Evolutionary conservation across 2,888 invertebrate genomes (phyloP), one percentile per base, ranked within the genome.

Genomic region (Leptopterna dolabrata): DNA sequence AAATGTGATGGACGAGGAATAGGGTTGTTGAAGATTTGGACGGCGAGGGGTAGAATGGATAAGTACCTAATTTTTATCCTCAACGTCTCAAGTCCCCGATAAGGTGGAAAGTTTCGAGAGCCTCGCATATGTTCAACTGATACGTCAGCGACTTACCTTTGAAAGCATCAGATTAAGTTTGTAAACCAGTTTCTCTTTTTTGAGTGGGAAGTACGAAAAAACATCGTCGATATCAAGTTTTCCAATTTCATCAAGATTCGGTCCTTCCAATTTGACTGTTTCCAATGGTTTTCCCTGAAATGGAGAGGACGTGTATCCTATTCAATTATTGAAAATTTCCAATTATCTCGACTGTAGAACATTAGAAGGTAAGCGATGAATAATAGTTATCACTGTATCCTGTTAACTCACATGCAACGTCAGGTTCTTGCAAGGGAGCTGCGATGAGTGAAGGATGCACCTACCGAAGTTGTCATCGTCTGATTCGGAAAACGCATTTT

Each of bases 381-480:
- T n/a, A 70, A 9, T 11, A 11, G 19, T n/a, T 70, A 70, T 70
- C 19, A 9, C n/a, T 70, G n/a, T 9, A 70, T 70, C 14, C 47
- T 13, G 11, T 47, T 14, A n/a, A 41, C 85, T 76, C 45, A 86
- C 86, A 14, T 78, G 76, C n/a, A 73, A 47, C 0, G 85, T 85
- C 73, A 85, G 19, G 51, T 93, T 91, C 51, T 93, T 91, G 91
- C 96, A 97, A 9, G 94, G 92, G 81, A 93, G 91, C 87, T 94
- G 94, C 14, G 95, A 93, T 41, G 96, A 94, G 92, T 96, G 95
- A 89, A 95, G 92, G 89, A 96, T 94, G 91, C 98, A 98, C 89
- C 96, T 94, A n/a, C 97, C 98, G 89, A 98, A 93, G 93, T 97
- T 97, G 91, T 96, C 95, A 91, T 96, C 96, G 91, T 96, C 95